Percentiles rank a stretch among this genome's conserved stretches.
These are phyloP conservation scores for Oenanthe melanoleuca DNA, from an alignment of 2,113 vertebrate genomes.

Conservation along the genomic window DNA sequence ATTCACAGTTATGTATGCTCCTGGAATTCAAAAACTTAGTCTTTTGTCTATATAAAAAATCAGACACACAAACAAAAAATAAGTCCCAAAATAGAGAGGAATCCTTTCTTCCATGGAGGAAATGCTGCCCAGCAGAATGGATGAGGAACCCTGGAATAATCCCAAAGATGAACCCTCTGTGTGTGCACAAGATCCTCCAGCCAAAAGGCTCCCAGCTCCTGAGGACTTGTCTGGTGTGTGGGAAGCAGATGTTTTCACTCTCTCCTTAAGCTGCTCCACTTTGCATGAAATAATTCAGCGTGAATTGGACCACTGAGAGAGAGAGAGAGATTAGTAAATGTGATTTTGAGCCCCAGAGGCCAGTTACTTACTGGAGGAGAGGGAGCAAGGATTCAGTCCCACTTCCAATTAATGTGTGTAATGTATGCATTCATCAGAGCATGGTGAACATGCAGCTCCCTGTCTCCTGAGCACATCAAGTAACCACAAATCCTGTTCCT, in stretches of 20 bases:
- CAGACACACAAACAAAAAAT: neutral
- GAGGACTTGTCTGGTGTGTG: neutral
- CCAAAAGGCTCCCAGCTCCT: neutral
- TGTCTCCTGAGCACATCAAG: neutral
- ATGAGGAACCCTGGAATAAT: neutral
- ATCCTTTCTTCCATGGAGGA: neutral
- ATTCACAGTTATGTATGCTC: neutral
- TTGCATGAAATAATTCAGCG: slow-evolving; percentile 7
- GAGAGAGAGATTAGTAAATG: slow-evolving; percentile 26
- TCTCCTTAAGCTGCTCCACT: neutral
- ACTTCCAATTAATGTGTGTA: slow-evolving; percentile 6
- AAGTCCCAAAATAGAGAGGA: neutral
- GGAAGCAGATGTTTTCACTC: neutral
- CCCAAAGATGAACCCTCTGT: neutral
- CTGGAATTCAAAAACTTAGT: neutral
- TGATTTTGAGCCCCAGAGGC: slow-evolving; percentile 37
- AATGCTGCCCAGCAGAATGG: neutral
- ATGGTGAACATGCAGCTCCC: neutral
- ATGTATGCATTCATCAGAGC: slow-evolving; percentile 2
- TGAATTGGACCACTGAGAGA: slow-evolving; percentile 37
- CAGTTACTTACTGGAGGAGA: neutral
- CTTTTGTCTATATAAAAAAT: neutral
- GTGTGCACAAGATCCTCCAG: neutral
- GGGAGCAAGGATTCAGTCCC: neutral
- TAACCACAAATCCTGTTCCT: neutral